Evolutionary conservation across 2,888 invertebrate species (phyloP), one percentile per base, ranked within the genome.

Genomic region (Temnothorax ravouxi): DNA sequence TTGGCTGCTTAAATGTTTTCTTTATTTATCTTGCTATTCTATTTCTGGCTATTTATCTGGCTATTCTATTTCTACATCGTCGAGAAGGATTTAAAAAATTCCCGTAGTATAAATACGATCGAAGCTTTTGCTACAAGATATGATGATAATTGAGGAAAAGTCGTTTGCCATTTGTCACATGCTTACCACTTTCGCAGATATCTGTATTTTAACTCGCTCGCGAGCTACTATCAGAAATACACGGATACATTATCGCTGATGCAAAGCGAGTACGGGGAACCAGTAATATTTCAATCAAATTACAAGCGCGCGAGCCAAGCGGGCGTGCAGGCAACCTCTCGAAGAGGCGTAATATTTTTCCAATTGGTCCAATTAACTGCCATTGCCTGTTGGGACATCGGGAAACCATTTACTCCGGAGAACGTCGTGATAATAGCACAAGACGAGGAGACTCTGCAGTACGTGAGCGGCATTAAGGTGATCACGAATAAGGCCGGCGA

Each of bases 341-440:
- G 89, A 61, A 91, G 91, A 18, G 95, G 95, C 15, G 92, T 94
- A 62, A 91, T 95, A 87, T 95, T 95, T 90, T 95, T 95, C 91
- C 95, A 95, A 83, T 93, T 95, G 56, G 94, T 94, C 76, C 91
- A 94, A 84, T 90, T 92, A 85, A 95, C 95, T 47, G 93, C 95
- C 1, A 86, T 95, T 34, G 95, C 94, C 41, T 95, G 95, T 86
- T 95, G 95, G 94, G 94, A 95, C 91, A 95, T 95, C 76, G 93
- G 93, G 86, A 92, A 91, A 75, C 94, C 95, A 44, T 95, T 95
- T 85, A 90, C 87, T 9, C 91, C 92, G 6, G 93, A 94, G 50
- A 93, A 95, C 89, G 89, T 95, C 61, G 94, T 93, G 41, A 88
- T 92, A 64, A 82, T 95, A 44, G 93, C 92, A 3, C 91, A 92